Evolutionary conservation across 2,888 invertebrate genomes (phyloP).

Genomic region (Melanchra persicariae): DNA sequence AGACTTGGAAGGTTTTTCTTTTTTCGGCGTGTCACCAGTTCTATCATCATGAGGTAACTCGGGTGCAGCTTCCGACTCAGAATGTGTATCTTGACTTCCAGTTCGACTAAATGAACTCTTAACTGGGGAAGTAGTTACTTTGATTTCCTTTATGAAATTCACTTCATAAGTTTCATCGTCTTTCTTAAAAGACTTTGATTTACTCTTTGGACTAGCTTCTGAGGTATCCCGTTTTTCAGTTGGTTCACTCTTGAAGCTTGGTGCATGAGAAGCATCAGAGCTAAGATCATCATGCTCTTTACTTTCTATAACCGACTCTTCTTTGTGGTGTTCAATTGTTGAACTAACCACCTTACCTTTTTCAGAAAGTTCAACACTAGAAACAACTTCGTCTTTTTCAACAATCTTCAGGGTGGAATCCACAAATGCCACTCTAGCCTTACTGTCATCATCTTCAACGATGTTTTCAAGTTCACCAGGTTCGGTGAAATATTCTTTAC

Average conservation of each 20-base stretch:
- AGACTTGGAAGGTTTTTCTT: slow-evolving; percentile 80
- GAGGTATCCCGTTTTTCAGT: slow-evolving; percentile 83
- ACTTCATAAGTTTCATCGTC: slow-evolving; percentile 89
- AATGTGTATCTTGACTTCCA: slow-evolving; percentile 90
- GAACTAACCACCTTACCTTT: slow-evolving; percentile 88
- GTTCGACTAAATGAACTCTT: slow-evolving; percentile 89
- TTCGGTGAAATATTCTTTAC: slow-evolving; percentile 89
- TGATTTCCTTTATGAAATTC: slow-evolving; percentile 90
- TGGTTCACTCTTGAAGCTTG: slow-evolving; percentile 86
- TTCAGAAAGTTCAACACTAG: slow-evolving; percentile 85
- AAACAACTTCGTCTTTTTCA: slow-evolving; percentile 87
- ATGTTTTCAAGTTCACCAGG: slow-evolving; percentile 87
- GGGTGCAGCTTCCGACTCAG: slow-evolving; percentile 89
- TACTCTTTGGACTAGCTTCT: slow-evolving; percentile 86
- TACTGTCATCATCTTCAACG: slow-evolving; percentile 84
- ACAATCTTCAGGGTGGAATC: slow-evolving; percentile 85
- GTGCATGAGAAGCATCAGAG: slow-evolving; percentile 87
- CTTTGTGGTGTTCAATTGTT: slow-evolving; percentile 86
- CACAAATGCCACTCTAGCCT: slow-evolving; percentile 84
- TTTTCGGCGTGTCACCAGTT: slow-evolving; percentile 83
- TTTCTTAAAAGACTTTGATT: slow-evolving; percentile 88
- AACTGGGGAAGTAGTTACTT: slow-evolving; percentile 87
- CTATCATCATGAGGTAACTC: slow-evolving; percentile 88
- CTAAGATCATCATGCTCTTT: slow-evolving; percentile 88
- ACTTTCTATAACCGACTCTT: slow-evolving; percentile 88